Percentiles rank a stretch among this genome's conserved stretches.
Evolutionary conservation across 1,140 invertebrate genomes (phyloP).

Genomic region (Philaenus spumarius): DNA sequence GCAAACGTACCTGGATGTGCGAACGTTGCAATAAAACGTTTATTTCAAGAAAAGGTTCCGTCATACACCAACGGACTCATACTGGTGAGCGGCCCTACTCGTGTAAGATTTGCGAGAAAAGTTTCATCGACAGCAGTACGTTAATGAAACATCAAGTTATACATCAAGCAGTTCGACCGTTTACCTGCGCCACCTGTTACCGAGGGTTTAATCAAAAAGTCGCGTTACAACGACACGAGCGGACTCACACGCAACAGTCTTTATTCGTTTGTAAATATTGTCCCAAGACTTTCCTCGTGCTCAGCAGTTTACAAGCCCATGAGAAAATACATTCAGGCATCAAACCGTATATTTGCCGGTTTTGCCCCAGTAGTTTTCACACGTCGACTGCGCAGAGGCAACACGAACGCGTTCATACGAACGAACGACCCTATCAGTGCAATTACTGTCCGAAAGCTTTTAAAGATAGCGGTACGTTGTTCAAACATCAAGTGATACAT

Average conservation of each 20-base stretch:
- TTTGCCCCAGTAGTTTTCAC: conserved; percentile 35
- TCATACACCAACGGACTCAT: conserved; percentile 34
- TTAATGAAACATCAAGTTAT: conserved; percentile 28
- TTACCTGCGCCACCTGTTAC: conserved; percentile 20
- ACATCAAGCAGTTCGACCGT: conserved; percentile 29
- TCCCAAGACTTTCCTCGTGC: conserved; percentile 26
- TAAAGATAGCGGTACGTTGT: conserved; percentile 44
- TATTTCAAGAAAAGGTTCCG: conserved; percentile 29
- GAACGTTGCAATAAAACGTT: conserved; percentile 24
- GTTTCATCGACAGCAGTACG: conserved; percentile 34
- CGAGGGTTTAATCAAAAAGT: conserved; percentile 28
- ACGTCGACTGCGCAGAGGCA: conserved; percentile 47
- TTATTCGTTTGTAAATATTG: conserved; percentile 24
- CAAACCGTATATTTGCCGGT: conserved; percentile 27
- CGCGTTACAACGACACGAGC: conserved; percentile 24
- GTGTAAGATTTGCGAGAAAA: conserved; percentile 43
- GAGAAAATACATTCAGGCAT: conserved; percentile 29
- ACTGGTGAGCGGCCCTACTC: conserved; percentile 40
- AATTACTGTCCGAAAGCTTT: conserved; percentile 65
- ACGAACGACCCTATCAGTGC: conserved; percentile 56
- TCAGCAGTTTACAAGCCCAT: conserved; percentile 25
- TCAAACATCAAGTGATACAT: conserved; percentile 45
- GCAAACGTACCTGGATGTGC: conserved; percentile 26
- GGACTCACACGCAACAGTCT: conserved; percentile 23
- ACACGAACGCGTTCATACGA: conserved; percentile 63